Conservation (phyloP, 2,888 invertebrate species). For the Ganaspis brasiliensis region DNA sequence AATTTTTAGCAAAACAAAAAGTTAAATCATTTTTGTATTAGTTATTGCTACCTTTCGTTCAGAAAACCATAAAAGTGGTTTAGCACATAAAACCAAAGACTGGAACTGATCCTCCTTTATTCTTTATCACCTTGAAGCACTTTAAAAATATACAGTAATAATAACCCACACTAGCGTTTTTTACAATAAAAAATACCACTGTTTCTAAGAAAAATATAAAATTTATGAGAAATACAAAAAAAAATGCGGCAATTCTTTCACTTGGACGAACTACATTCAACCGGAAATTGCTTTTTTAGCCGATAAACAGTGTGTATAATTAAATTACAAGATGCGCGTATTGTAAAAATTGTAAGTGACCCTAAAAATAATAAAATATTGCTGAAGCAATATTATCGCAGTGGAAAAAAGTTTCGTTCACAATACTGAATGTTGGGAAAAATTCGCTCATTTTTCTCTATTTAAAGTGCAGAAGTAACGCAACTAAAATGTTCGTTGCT, state of each 20-base stretch:
- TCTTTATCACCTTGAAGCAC: constrained; percentile 1
- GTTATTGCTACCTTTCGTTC: not conserved
- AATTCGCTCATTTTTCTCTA: not conserved
- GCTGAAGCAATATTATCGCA: not conserved
- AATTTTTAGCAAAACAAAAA: too few species aligned
- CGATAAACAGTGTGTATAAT: too few species aligned
- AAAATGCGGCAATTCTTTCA: too few species aligned
- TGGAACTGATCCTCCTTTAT: not conserved
- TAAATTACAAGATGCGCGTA: too few species aligned
- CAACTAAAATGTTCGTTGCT: not conserved
- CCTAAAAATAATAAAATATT: too few species aligned
- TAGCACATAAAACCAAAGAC: constrained; percentile 12
- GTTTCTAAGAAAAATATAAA: not conserved
- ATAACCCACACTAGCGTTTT: not conserved
- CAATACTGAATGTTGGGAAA: not conserved
- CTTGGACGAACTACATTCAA: too few species aligned
- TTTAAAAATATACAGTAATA: not conserved
- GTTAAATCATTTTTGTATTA: constrained; percentile 8
- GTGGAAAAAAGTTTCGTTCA: not conserved
- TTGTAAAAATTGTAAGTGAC: too few species aligned
- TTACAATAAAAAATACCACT: not conserved
- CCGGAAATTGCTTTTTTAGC: too few species aligned
- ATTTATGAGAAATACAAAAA: too few species aligned
- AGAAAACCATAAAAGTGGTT: not conserved
- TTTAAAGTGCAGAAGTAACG: not conserved